phyloP scores from a whole-genome alignment of 2,797 vertebrate genomes.

The Lagodon rhomboides region DNA sequence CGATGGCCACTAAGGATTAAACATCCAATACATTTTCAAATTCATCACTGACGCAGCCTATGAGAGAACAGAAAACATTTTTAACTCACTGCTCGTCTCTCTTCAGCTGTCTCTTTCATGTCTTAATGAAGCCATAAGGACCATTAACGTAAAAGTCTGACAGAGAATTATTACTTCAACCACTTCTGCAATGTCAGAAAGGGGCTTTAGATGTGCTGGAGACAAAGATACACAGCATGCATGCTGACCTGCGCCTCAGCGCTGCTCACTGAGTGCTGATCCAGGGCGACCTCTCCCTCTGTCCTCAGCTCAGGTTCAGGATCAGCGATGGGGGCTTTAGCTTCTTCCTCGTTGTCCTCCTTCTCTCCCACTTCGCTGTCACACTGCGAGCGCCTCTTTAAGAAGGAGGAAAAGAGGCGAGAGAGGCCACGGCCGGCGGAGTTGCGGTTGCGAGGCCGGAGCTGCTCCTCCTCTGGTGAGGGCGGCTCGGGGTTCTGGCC shows the following conservation, averaged over 20 bases:
- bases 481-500: conserved; percentile 84
- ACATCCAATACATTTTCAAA: too few relatives aligned
- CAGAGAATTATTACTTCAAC: not conserved
- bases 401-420: conserved; percentile 94
- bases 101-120: not conserved
- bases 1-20: too few relatives aligned
- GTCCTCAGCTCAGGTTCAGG: conserved; percentile 94
- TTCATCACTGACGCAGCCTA: too few relatives aligned
- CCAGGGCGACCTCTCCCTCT: conserved; percentile 91
- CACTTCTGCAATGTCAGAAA: not conserved
- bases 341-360: conserved; percentile 82
- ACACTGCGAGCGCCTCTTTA: conserved; percentile 94
- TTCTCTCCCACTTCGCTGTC: conserved; percentile 88
- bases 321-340: conserved; percentile 97
- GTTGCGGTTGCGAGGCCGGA: conserved; percentile 84
- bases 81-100: too few relatives aligned
- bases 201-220: not conserved
- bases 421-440: conserved; percentile 91
- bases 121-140: not conserved
- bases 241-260: conserved; percentile 92
- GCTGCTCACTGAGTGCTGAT: conserved; percentile 96
- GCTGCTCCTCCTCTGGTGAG: conserved; percentile 86
- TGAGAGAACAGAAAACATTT: too few relatives aligned
- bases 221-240: not conserved
- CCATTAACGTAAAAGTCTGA: too few relatives aligned